Evolutionary conservation across 1,140 invertebrate species (phyloP).

Genomic region (Drosophila simulans): DNA sequence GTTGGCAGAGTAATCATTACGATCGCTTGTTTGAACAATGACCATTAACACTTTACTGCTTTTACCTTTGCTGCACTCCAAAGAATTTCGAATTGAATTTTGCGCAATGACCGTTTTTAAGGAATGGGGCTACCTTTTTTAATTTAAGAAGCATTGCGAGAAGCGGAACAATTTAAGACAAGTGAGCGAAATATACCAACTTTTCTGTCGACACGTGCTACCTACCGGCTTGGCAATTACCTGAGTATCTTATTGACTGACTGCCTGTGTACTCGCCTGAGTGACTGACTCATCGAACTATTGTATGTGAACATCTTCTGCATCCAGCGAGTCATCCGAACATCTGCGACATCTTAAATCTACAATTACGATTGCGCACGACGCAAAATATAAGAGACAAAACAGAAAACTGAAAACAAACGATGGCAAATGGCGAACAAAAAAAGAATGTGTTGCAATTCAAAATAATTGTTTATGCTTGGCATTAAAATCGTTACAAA

Average conservation of each 20-base stretch:
- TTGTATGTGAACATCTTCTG: conserved; percentile 23
- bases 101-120: conserved; percentile 19
- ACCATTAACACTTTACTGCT: conserved; percentile 52
- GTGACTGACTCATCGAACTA: conserved; percentile 45
- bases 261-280: conserved; percentile 40
- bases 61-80: conserved; percentile 3
- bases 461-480: conserved; percentile 80
- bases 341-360: conserved; percentile 72
- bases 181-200: not conserved
- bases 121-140: not conserved
- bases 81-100: conserved; percentile 30
- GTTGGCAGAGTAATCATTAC: conserved; percentile 70
- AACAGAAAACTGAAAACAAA: conserved; percentile 31
- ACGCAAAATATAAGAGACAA: conserved; percentile 30
- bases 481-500: conserved; percentile 80
- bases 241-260: conserved; percentile 33
- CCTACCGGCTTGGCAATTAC: conserved; percentile 15
- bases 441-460: conserved; percentile 80
- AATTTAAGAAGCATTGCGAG: no score
- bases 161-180: no score
- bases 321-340: conserved; percentile 47
- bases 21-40: conserved; percentile 51
- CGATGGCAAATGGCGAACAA: conserved; percentile 60
- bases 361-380: conserved; percentile 68
- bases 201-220: conserved; percentile 27